These are phyloP conservation scores for Limnephilus rhombicus DNA, from an alignment of 2,888 invertebrate species.

Conservation along the genomic window DNA sequence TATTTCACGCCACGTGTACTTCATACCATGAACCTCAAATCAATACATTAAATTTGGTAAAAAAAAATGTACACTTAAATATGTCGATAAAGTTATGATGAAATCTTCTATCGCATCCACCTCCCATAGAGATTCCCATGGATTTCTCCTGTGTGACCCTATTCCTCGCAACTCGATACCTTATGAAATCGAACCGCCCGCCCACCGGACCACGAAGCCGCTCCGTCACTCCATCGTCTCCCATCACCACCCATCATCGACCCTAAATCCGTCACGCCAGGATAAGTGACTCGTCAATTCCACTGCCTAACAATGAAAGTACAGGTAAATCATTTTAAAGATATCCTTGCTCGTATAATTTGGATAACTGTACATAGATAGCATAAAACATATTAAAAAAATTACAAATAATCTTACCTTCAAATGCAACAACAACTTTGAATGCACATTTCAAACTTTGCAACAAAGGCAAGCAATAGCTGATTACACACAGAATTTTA, in stretches of 20 bases:
- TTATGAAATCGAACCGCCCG: neutral
- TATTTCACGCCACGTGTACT: no score
- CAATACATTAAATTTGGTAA: no score
- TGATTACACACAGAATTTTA: no score
- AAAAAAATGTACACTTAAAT: no score
- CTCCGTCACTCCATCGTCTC: neutral
- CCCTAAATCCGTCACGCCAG: neutral
- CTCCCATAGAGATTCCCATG: neutral
- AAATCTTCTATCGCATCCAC: neutral
- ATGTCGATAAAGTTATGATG: neutral
- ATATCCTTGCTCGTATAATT: no score
- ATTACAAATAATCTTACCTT: no score
- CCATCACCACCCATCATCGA: neutral
- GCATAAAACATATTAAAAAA: no score
- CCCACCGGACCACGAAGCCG: neutral
- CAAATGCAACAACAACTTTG: no score
- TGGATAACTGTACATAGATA: no score
- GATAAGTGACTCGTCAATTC: neutral
- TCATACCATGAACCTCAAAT: no score
- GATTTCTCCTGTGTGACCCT: neutral
- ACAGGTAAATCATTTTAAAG: neutral
- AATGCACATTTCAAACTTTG: no score
- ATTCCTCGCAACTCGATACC: constrained; percentile 7
- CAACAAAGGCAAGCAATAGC: no score
- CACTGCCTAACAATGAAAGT: neutral